Evolutionary conservation across 2,113 vertebrate genomes (phyloP).

Genomic region (Chiloscyllium plagiosum): DNA sequence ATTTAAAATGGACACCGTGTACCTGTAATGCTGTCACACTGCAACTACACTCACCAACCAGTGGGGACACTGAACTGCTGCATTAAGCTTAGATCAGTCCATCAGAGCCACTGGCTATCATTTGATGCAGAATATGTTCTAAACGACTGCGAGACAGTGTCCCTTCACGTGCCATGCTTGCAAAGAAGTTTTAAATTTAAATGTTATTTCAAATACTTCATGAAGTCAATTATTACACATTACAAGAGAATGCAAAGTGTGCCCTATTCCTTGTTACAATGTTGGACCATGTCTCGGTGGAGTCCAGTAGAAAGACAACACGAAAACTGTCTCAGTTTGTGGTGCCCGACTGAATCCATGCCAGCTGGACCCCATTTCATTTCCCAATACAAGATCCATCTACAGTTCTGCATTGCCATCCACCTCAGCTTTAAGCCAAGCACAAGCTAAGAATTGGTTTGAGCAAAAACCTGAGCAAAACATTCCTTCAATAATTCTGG

Average conservation of each 20-base stretch:
- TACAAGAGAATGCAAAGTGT: background rate
- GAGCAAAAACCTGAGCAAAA: background rate
- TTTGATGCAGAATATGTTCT: background rate
- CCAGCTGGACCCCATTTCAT: background rate
- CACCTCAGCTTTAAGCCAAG: background rate
- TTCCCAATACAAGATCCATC: background rate
- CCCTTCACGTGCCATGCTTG: background rate
- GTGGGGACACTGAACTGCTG: background rate
- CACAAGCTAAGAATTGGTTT: background rate
- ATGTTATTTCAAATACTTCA: background rate
- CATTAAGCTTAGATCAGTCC: background rate
- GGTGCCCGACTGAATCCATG: no score
- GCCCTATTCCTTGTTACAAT: background rate
- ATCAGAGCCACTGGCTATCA: background rate
- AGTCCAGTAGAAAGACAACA: background rate
- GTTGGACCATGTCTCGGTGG: background rate
- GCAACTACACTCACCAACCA: background rate
- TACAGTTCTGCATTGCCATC: background rate
- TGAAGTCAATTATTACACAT: background rate
- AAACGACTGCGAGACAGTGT: background rate
- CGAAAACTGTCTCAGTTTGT: background rate
- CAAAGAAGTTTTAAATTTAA: background rate
- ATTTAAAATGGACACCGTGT: background rate
- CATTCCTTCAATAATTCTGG: background rate
- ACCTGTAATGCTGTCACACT: background rate